Percentiles rank a stretch among this genome's conserved stretches.
phyloP scores from a whole-genome alignment of 2,797 vertebrate species.

The Scolopax bukidnonensis region DNA sequence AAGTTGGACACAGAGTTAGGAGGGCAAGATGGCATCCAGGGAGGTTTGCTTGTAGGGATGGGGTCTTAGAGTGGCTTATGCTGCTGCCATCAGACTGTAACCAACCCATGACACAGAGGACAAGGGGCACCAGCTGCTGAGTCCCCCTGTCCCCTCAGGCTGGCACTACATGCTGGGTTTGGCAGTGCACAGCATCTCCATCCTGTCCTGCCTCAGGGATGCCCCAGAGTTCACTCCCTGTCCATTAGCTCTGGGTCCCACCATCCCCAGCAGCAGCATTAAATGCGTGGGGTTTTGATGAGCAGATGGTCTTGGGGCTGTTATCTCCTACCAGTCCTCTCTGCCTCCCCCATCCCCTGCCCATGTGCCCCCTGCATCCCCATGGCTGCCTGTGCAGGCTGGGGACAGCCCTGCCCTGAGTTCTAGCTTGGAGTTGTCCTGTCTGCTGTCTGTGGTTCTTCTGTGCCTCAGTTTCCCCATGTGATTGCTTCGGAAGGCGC shows the following conservation, averaged over 20 bases:
- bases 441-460: background rate
- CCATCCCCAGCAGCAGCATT: background rate
- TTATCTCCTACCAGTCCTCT: background rate
- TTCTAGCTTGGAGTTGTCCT: background rate
- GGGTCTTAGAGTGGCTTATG: background rate
- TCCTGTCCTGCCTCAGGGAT: background rate
- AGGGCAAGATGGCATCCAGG: background rate
- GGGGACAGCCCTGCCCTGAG: background rate
- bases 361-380: fast-evolving
- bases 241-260: background rate
- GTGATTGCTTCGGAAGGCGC: background rate
- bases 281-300: background rate
- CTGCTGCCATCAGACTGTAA: background rate
- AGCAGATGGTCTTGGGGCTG: background rate
- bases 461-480: background rate
- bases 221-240: background rate
- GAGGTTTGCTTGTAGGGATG: background rate
- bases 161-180: background rate
- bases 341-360: background rate
- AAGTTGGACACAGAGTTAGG: background rate
- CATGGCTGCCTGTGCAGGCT: background rate
- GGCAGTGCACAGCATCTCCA: background rate
- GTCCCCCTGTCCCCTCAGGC: background rate
- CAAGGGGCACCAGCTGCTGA: background rate
- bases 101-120: background rate